Evolutionary conservation across 2,113 vertebrate genomes (phyloP), one percentile per base, ranked within the genome.

Genomic region (Laticauda colubrina): DNA sequence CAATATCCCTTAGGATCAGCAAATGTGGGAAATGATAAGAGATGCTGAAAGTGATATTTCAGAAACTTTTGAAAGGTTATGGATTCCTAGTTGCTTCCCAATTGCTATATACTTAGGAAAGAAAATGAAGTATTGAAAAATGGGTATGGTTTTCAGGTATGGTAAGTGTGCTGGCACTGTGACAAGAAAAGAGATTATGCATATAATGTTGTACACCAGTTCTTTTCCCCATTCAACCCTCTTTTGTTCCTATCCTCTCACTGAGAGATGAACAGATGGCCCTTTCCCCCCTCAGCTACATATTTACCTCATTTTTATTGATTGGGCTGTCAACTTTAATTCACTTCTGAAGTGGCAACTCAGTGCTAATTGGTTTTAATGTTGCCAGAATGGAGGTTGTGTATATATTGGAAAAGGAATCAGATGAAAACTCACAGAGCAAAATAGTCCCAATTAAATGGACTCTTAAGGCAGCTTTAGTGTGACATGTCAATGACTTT

Each of bases 281-380:
- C 92, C 53, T 43, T 94, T 95, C 56, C 86, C 61, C 59, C 59
- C 85, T 89, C 89, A 48, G 0, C 3, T 69, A 88, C 51, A 91
- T 81, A 5, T 93, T 91, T 87, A 64, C 87, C 64, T 93, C 56
- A 91, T 91, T 91, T 94, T 53, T 90, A 91, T 88, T 69, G 92
- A 64, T 64, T 88, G 86, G 23, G 94, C 23, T 87, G 92, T 57
- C 23, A 90, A 48, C 59, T 24, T 95, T 95, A 93, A 93, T 95
- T 95, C 24, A 93, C 85, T 94, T 96, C 90, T 93, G 90, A 94
- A 94, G 89, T 91, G 88, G 94, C 61, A 92, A 92, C 75, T 95
- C 54, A 21, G 34, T 91, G 56, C 89, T 91, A 93, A 96, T 92
- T 0, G 0, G 81, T 69, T 90, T 93, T 93, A 93, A 93, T 69